Base-by-base conservation (phyloP, 30 jellyfish, hydroid and myxozoan genomes). In the Pelagia noctiluca region DNA sequence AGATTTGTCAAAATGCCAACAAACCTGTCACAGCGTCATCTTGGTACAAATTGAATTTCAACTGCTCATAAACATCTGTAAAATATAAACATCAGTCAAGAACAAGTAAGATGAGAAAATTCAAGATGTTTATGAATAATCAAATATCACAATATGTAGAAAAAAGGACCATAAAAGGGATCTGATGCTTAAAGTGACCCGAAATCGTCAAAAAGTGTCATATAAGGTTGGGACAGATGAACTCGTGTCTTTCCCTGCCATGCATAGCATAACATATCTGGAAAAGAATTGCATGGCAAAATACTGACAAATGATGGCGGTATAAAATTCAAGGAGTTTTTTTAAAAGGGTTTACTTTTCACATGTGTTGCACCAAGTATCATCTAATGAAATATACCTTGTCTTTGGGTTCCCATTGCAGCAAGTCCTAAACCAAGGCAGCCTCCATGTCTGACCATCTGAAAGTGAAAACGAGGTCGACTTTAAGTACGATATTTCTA, bases 391-490 rank as follows among this genome's bases (percentile, higher is more conserved):
- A 22, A 3, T 28, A 2, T 88, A 89, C 99, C 99, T 73, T 88
- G 94, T 72, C 85, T 91, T 62, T 94, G 99, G 11, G 99, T 88
- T 46, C 99, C 99, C 99, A 94, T 94, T n/a, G 99, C 97, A 67
- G 99, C 99, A 24, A 94, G 93, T 1, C 99, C 99, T 0, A 94
- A 78, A 5, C 99, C 99, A 29, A 94, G 92, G 48, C 97, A 94
- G 21, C 97, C 97, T 52, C 99, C 99, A 88, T 94, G 99, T 18
- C 98, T 72, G 8, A 93, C 98, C 98, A 93, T 93, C 98, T 93
- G 64, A 3, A 63, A 82, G n/a, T 48, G n/a, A 11, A 48, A 11
- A 48, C n/a, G n/a, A 48, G 18, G n/a, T 48, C 13, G n/a, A 11
- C n/a, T 11, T 48, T 13, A 13, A 48, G n/a, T 48, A 48, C n/a